Conservation (phyloP, 2,888 invertebrate genomes). For the Dicycla oo region DNA sequence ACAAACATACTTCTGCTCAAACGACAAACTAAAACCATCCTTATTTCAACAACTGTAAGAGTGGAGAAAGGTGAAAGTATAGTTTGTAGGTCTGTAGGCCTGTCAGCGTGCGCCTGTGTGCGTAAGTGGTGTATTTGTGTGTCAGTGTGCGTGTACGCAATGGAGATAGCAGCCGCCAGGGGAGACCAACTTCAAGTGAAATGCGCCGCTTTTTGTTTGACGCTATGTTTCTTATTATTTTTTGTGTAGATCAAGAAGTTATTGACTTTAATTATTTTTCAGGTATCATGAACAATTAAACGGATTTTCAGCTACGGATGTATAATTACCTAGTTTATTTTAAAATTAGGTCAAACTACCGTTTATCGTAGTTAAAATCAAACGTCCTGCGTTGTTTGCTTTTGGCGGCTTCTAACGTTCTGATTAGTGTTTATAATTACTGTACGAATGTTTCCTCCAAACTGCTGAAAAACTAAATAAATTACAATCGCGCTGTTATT, state of each 20-base stretch:
- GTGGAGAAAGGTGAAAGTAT: conserved; percentile 77
- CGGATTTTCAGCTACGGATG: not conserved
- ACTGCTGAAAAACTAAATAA: conserved; percentile 61
- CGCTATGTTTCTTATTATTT: conserved; percentile 3
- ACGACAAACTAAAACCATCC: conserved; percentile 65
- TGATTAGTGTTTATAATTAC: conserved; percentile 58
- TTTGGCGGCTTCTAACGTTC: conserved; percentile 54
- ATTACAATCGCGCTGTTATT: conserved; percentile 62
- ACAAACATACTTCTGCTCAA: conserved; percentile 64
- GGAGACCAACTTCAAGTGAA: conserved; percentile 81
- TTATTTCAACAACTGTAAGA: conserved; percentile 69
- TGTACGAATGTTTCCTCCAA: conserved; percentile 59
- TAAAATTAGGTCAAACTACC: conserved; percentile 41
- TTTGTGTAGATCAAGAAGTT: not conserved
- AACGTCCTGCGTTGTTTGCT: conserved; percentile 55
- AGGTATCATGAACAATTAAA: not conserved
- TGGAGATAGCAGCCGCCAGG: conserved; percentile 86
- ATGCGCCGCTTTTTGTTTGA: conserved; percentile 78
- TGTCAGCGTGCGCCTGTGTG: conserved; percentile 75
- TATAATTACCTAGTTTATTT: conserved; percentile 43
- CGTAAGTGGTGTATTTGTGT: conserved; percentile 70
- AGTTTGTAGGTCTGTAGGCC: conserved; percentile 89
- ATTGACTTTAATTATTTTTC: not conserved
- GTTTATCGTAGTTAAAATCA: conserved; percentile 49
- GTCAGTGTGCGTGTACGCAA: conserved; percentile 84